Evolutionary conservation across 2,888 invertebrate species (phyloP).

Genomic region (Aphodius granarius): DNA sequence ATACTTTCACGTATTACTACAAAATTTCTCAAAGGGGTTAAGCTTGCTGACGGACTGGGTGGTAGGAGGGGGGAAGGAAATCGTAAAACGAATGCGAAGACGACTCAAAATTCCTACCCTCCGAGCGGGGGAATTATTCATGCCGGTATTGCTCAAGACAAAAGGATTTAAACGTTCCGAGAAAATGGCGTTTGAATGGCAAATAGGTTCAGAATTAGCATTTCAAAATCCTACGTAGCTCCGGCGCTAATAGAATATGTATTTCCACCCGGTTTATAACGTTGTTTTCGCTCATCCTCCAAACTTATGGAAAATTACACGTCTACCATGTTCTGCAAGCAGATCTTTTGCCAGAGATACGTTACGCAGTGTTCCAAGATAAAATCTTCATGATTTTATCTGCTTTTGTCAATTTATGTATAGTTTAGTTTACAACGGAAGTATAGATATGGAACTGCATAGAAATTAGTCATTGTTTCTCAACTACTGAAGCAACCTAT

Average conservation of each 20-base stretch:
- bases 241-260: background rate
- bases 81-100: background rate
- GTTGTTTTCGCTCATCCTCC: background rate
- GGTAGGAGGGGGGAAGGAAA: background rate
- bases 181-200: background rate
- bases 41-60: background rate
- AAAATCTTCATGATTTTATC: too few species aligned
- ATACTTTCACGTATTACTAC: background rate
- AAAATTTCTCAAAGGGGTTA: background rate
- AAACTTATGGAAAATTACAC: background rate
- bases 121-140: background rate
- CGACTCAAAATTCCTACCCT: background rate
- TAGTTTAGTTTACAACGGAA: too few species aligned
- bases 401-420: too few species aligned
- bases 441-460: too few species aligned
- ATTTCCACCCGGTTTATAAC: background rate
- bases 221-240: background rate
- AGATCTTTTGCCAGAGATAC: background rate
- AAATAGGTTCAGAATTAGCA: background rate
- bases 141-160: background rate
- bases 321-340: background rate
- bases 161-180: background rate
- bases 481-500: too few species aligned
- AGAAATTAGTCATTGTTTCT: too few species aligned
- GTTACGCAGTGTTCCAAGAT: background rate